Base-by-base conservation (phyloP, 2,797 vertebrate species). In the Enteromius thamalakanensis region DNA sequence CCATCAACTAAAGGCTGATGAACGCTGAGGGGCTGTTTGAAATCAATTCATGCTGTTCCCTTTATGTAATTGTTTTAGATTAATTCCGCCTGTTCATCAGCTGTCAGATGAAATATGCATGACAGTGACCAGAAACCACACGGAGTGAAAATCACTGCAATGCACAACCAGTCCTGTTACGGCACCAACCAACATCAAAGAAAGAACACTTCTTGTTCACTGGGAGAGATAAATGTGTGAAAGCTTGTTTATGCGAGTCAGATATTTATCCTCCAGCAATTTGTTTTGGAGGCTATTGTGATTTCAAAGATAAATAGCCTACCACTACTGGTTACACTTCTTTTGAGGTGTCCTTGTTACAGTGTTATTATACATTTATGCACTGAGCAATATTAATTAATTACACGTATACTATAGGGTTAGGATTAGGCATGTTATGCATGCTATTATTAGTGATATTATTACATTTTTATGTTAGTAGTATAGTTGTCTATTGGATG, bases 61-160 rank as follows among this genome's bases (percentile, higher is more conserved):
- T 26, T 40, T 26, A 26, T 80, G 15, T 29, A 26, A 69, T 55
- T 80, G 40, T 19, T 79, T 19, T 42, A 9, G 15, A 15, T 3
- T 58, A 15, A 58, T 45, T 42, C 17, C 1, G 8, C 7, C 49
- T 1, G 45, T 47, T 72, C 55, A 15, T 14, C 6, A 60, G 86
- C 51, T 86, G 68, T 64, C 17, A 37, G 69, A 76, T 81, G 53
- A 84, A 64, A 81, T 53, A 26, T 71, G 67, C 53, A 72, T 58
- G 51, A 32, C 67, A 68, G 47, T 79, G 77, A 68, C 29, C 67
- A 53, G 47, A 68, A 47, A 68, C 42, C 55, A 81, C 68, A 34
- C 12, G 29, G 51, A 62, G 26, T 37, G 26, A 72, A 81, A 71
- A 81, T 71, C 68, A 62, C 79, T 45, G 79, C 79, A 81, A 72